Conservation (phyloP, 2,888 invertebrate genomes). For the Prosapia bicincta region DNA sequence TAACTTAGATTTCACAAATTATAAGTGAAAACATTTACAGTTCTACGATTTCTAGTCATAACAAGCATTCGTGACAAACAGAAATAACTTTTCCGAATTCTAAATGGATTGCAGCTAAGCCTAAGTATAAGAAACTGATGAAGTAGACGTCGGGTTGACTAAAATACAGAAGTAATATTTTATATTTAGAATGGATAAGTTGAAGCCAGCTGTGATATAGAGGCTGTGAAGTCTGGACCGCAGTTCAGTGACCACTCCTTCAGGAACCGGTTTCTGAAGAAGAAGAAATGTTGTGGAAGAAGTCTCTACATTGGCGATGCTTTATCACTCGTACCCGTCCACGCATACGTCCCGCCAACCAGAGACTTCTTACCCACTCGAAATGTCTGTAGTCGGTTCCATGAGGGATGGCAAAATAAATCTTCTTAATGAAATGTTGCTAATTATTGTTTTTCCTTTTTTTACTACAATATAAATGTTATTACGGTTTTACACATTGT, state of each 20-base stretch:
- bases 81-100: neutral
- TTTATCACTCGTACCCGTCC: neutral
- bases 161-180: neutral
- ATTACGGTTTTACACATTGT: too few species aligned
- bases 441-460: too few species aligned
- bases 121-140: neutral
- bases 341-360: neutral
- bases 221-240: neutral
- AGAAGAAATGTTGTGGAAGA: slow-evolving; percentile 2
- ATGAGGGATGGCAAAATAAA: neutral
- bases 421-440: too few species aligned
- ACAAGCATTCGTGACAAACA: neutral
- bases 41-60: neutral
- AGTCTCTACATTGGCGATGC: neutral
- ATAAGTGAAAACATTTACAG: neutral
- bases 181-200: neutral
- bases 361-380: neutral
- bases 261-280: neutral
- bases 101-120: too few species aligned
- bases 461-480: too few species aligned
- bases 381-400: neutral
- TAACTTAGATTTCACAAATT: too few species aligned
- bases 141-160: neutral
- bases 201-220: neutral
- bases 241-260: neutral